Evolutionary conservation across 1,140 invertebrate genomes (phyloP), one percentile per base, ranked within the genome.

Genomic region (Ladona fulva): DNA sequence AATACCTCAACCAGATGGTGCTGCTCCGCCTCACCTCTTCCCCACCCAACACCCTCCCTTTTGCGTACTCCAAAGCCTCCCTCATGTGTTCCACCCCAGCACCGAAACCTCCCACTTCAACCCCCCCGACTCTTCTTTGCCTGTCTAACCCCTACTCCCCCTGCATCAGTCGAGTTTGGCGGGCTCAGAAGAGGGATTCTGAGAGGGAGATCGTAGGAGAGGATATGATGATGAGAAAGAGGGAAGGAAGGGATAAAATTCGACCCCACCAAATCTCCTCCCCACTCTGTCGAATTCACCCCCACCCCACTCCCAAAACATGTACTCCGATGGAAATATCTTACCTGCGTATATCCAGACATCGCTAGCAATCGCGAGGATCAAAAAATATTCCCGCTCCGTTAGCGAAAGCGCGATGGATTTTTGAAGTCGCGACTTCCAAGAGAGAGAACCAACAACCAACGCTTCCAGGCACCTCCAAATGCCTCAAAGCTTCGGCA

Each of bases 1-100:
- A 66, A 66, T 66, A 66, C 52, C 52, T 66, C 52, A 66, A 66
- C 52, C 52, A 66, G 52, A 66, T 66, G 52, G 52, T 66, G 52
- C 52, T 66, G 52, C 52, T 66, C 52, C 52, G 12, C 29, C 29
- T 37, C 1, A 37, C 1, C 29, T 37, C 29, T 37, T 37, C 29
- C 29, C 29, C 29, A 37, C 29, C 29, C 29, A 37, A 37, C 8
- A 37, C 29, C 8, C 29, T 37, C 29, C 29, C 29, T 37, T 37
- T n/a, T 37, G 8, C 29, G 29, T 37, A 37, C 29, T 37, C 29
- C 8, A 37, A 37, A 37, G 29, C 29, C 29, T 37, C 8, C 29
- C 29, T 37, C 29, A 37, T 37, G 29, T 37, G 29, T 37, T 37
- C 29, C 29, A 37, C 29, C 29, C 29, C 29, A 37, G 29, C 29